phyloP scores from a whole-genome alignment of 2,888 invertebrate species.

The Halictus quadricinctus region DNA sequence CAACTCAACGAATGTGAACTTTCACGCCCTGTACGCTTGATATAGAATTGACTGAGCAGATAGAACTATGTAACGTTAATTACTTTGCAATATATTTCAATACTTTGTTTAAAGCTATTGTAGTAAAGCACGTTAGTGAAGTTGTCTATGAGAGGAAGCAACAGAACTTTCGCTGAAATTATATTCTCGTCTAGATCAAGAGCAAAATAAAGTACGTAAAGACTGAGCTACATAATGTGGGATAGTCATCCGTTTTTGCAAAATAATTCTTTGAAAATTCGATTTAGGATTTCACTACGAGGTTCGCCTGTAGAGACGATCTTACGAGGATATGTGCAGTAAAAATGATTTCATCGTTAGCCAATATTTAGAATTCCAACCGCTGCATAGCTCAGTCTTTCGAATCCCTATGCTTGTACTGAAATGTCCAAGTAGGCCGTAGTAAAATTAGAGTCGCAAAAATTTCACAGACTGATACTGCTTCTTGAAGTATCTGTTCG shows the following conservation, averaged over 20 bases:
- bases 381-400: slow-evolving; percentile 58
- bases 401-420: slow-evolving; percentile 35
- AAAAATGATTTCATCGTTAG: slow-evolving; percentile 45
- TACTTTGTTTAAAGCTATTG: slow-evolving; percentile 64
- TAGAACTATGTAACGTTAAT: slow-evolving; percentile 52
- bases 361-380: slow-evolving; percentile 46
- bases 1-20: slow-evolving; percentile 25
- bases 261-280: slow-evolving; percentile 9
- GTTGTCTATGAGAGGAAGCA: slow-evolving; percentile 26
- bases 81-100: slow-evolving; percentile 51
- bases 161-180: slow-evolving; percentile 22
- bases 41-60: slow-evolving; percentile 64
- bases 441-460: slow-evolving; percentile 38
- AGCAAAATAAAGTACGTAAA: slow-evolving; percentile 14
- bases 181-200: not conserved
- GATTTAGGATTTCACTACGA: slow-evolving; percentile 13
- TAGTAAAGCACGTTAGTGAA: slow-evolving; percentile 67
- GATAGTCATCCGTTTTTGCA: not conserved
- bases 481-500: slow-evolving; percentile 16
- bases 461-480: slow-evolving; percentile 14
- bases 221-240: slow-evolving; percentile 52
- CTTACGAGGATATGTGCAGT: slow-evolving; percentile 21
- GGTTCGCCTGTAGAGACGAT: not conserved
- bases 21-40: slow-evolving; percentile 32
- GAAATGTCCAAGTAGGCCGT: slow-evolving; percentile 51